phyloP scores from a whole-genome alignment of 2,113 vertebrate genomes.

The Oryzias curvinotus region DNA sequence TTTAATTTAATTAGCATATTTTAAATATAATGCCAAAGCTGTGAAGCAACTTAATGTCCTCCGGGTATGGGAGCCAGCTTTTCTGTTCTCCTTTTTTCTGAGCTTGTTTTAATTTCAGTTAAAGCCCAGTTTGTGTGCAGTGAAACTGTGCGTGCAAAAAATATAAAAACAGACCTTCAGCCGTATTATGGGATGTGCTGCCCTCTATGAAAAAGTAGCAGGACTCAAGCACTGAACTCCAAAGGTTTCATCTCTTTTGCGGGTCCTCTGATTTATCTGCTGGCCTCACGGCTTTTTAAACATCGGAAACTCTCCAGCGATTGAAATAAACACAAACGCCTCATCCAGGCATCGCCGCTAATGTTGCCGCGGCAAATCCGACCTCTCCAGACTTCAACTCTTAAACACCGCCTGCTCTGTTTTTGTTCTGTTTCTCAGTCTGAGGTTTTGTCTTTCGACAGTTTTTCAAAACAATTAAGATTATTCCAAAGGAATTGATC shows the following conservation, averaged over 20 bases:
- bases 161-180: slow-evolving; percentile 29
- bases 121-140: slow-evolving; percentile 12
- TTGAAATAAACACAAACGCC: slow-evolving; percentile 15
- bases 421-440: slow-evolving; percentile 20
- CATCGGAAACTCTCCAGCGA: slow-evolving; percentile 31
- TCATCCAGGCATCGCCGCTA: slow-evolving; percentile 11
- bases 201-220: slow-evolving; percentile 40
- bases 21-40: slow-evolving; percentile 53
- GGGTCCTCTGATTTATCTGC: slow-evolving; percentile 50
- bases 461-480: slow-evolving; percentile 33
- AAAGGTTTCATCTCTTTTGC: slow-evolving; percentile 38
- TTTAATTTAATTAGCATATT: slow-evolving; percentile 57
- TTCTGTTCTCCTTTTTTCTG: slow-evolving; percentile 6
- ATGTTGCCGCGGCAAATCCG: no score
- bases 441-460: slow-evolving; percentile 1
- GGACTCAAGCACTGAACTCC: slow-evolving; percentile 55
- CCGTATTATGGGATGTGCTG: slow-evolving; percentile 16
- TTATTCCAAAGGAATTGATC: slow-evolving; percentile 45
- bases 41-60: slow-evolving; percentile 48
- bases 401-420: background rate
- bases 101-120: slow-evolving; percentile 27
- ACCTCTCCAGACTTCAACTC: background rate
- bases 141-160: slow-evolving; percentile 22
- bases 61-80: slow-evolving; percentile 10
- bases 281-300: background rate